These are phyloP conservation scores for Podiceps cristatus DNA, from an alignment of 2,113 vertebrate species.

Conservation along the genomic window DNA sequence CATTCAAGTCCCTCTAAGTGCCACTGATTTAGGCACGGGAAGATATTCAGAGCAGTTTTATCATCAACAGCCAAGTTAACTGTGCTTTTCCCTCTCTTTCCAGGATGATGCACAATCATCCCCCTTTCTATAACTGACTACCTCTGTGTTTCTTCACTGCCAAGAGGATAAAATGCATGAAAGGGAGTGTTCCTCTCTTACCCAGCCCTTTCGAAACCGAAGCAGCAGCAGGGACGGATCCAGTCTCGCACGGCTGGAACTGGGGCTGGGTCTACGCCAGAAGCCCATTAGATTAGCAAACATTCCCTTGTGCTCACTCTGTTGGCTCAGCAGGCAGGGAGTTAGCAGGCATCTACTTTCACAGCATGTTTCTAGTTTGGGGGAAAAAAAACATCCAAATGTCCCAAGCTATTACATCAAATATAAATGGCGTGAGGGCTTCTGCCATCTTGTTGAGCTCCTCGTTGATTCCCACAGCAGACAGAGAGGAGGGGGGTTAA, in stretches of 20 bases:
- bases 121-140: not conserved
- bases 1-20: not conserved
- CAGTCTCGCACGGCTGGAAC: not conserved
- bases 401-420: not conserved
- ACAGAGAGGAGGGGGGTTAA: not conserved
- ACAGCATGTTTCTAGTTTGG: not conserved
- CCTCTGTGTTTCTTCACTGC: not conserved
- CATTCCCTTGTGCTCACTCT: not conserved
- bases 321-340: not conserved
- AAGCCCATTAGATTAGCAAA: not conserved
- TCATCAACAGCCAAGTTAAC: not conserved
- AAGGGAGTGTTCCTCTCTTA: not conserved
- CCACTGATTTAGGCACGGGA: not conserved
- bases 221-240: not conserved
- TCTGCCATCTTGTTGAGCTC: not conserved
- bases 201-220: not conserved
- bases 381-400: not conserved
- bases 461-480: not conserved
- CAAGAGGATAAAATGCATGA: not conserved
- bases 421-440: not conserved
- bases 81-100: not conserved
- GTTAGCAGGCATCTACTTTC: conserved; percentile 17
- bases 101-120: not conserved
- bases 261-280: not conserved
- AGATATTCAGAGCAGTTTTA: not conserved